These are phyloP conservation scores for Sapayoa aenigma DNA, from an alignment of 2,113 vertebrate species.

Conservation along the genomic window DNA sequence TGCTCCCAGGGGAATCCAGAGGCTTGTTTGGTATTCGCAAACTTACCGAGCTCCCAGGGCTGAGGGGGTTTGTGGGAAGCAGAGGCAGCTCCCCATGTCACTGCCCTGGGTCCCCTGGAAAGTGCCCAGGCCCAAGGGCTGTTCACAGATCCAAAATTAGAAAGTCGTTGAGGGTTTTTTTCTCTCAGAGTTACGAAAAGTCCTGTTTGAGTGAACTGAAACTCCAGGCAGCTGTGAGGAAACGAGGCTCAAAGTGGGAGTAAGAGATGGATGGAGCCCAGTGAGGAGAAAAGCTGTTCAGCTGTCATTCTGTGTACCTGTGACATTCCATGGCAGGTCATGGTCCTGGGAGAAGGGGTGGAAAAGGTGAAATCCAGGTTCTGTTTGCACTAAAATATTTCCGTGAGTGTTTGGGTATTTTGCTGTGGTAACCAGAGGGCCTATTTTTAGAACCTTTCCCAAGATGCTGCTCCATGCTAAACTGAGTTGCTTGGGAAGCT, in stretches of 20 bases:
- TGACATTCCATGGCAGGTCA: neutral
- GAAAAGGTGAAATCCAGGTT: constrained; percentile 26
- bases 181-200: neutral
- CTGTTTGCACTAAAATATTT: constrained; percentile 51
- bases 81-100: neutral
- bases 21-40: neutral
- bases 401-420: constrained; percentile 64
- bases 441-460: constrained; percentile 66
- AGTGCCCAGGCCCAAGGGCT: neutral
- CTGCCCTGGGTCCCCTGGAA: neutral
- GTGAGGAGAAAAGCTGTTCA: neutral
- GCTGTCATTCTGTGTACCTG: neutral
- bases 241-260: neutral
- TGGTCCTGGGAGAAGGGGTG: neutral
- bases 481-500: neutral
- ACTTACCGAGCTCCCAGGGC: neutral
- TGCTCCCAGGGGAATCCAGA: neutral
- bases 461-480: constrained; percentile 29
- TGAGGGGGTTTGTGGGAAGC: neutral
- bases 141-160: neutral
- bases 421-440: constrained; percentile 62
- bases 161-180: neutral
- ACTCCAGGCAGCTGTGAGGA: neutral
- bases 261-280: neutral
- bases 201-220: neutral